A percentile compares a stretch with the other conserved stretches of the same genome.
phyloP scores from a whole-genome alignment of 2,113 vertebrate species.

The Gymnogyps californianus region DNA sequence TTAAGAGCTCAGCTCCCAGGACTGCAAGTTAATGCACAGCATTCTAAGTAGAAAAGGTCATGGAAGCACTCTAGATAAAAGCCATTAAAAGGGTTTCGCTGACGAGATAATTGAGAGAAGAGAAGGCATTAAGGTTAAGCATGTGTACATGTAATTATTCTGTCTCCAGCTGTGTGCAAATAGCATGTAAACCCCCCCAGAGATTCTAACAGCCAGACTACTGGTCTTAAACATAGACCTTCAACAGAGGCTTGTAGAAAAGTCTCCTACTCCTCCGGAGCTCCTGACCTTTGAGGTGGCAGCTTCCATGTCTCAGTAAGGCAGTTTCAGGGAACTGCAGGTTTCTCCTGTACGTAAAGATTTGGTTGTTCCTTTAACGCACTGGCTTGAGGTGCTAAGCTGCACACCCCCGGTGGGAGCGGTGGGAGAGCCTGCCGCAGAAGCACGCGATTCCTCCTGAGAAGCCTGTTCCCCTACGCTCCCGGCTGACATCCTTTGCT shows the following conservation, averaged over 20 bases:
- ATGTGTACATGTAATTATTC: neutral
- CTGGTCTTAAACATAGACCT: neutral
- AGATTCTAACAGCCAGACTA: neutral
- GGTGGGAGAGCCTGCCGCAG: rapidly evolving
- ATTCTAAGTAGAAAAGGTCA: constrained; percentile 58
- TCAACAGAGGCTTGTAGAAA: neutral
- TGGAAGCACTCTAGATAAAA: constrained; percentile 35
- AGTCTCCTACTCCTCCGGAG: neutral
- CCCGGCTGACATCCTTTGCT: neutral
- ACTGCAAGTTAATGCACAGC: neutral
- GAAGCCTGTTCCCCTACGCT: neutral
- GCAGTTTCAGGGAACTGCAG: neutral
- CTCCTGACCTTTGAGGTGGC: neutral
- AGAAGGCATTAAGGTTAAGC: constrained; percentile 14
- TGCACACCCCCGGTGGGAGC: neutral
- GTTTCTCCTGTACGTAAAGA: neutral
- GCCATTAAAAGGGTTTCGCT: constrained; percentile 34
- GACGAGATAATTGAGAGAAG: constrained; percentile 31
- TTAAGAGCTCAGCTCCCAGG: neutral
- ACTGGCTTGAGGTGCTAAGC: neutral
- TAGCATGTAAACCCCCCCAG: neutral
- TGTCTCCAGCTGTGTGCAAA: constrained; percentile 11
- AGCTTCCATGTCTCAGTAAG: neutral
- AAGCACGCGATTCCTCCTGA: rapidly evolving
- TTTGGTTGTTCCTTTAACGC: neutral